These are phyloP conservation scores for Pipra filicauda DNA, from an alignment of 2,113 vertebrate species.

Conservation along the genomic window DNA sequence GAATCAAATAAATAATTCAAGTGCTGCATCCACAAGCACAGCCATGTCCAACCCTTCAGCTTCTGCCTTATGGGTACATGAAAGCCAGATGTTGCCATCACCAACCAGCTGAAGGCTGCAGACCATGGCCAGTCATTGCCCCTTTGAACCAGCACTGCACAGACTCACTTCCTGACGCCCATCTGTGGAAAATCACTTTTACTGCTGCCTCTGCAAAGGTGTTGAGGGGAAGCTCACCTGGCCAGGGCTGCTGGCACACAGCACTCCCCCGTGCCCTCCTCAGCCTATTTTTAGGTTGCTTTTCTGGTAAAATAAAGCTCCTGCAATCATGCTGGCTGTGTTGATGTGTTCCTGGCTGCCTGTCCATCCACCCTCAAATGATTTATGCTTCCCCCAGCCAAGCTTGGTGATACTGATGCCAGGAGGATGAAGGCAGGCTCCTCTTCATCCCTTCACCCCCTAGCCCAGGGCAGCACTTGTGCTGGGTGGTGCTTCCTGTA, in stretches of 20 bases:
- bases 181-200: background rate
- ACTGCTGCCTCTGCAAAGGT: background rate
- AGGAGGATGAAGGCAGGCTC: background rate
- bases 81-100: background rate
- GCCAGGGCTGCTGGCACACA: background rate
- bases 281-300: background rate
- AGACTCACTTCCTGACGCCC: background rate
- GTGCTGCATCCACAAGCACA: background rate
- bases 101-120: background rate
- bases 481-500: background rate
- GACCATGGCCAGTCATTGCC: background rate
- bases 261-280: accelerated
- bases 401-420: background rate
- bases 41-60: background rate
- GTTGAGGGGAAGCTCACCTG: background rate
- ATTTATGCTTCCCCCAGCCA: background rate
- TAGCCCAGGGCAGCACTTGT: background rate
- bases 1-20: conserved; percentile 1
- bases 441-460: background rate
- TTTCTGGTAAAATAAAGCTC: background rate
- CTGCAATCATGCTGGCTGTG: background rate
- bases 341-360: background rate
- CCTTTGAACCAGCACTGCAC: background rate
- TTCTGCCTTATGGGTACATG: background rate
- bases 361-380: background rate